Evolutionary conservation across 2,113 vertebrate genomes (phyloP).

Genomic region (Proterorhinus semilunaris): DNA sequence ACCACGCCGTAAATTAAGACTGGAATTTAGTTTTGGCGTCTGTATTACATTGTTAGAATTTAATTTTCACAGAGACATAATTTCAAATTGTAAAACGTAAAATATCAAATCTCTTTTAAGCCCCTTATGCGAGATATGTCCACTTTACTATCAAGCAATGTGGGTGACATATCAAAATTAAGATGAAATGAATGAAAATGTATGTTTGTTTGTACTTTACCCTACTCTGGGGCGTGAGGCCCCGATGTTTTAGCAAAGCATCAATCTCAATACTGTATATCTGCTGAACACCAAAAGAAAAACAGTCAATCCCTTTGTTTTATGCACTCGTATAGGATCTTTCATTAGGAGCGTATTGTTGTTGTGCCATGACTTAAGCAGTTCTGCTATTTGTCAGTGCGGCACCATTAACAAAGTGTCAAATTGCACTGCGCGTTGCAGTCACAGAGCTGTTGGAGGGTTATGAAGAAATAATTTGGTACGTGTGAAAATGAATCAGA

Average conservation of each 20-base stretch:
- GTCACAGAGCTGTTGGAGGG: constrained; percentile 11
- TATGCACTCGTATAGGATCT: neutral
- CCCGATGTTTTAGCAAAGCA: neutral
- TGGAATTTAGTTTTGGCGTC: too few species aligned
- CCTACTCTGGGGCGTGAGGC: neutral
- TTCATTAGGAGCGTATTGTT: constrained; percentile 5
- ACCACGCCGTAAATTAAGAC: too few species aligned
- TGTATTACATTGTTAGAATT: too few species aligned
- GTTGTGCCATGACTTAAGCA: neutral
- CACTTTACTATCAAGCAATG: too few species aligned
- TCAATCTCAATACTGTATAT: neutral
- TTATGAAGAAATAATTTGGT: constrained; percentile 4
- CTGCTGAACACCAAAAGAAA: neutral
- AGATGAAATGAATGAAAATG: too few species aligned
- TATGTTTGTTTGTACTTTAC: too few species aligned
- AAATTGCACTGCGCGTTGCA: neutral
- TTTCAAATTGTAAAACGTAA: too few species aligned
- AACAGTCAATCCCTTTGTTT: neutral
- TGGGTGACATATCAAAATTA: too few species aligned
- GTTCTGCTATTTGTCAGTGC: constrained; percentile 1
- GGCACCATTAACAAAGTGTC: constrained; percentile 3
- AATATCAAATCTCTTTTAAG: too few species aligned
- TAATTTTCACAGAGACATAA: too few species aligned
- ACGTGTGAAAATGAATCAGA: constrained; percentile 14
- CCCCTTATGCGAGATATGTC: too few species aligned